A percentile compares a stretch with the other conserved stretches of the same genome.
Conservation (phyloP, 2,888 invertebrate species). For the Lampropteryx suffumata region DNA sequence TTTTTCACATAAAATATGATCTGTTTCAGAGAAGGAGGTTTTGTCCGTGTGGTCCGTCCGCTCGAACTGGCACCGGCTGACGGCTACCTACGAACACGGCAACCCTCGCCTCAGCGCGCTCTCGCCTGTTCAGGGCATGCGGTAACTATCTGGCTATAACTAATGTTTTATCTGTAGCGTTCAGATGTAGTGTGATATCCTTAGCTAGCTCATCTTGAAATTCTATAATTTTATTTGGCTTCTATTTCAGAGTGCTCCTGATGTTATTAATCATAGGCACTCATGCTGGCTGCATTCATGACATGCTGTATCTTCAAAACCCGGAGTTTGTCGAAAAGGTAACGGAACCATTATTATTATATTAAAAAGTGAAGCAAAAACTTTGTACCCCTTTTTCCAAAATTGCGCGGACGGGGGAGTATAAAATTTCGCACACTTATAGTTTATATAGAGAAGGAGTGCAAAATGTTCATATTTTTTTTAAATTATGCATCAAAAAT, state of each 20-base stretch:
- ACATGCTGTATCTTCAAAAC: constrained; percentile 54
- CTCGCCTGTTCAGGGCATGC: constrained; percentile 53
- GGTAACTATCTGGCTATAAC: too few species aligned
- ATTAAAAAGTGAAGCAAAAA: too few species aligned
- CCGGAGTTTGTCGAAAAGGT: constrained; percentile 55
- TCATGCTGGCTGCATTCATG: constrained; percentile 54
- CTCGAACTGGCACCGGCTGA: constrained; percentile 56
- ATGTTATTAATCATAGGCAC: constrained; percentile 50
- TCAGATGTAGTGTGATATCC: background rate
- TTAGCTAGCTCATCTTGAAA: background rate
- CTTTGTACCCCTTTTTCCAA: too few species aligned
- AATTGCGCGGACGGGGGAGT: too few species aligned
- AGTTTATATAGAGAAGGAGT: too few species aligned
- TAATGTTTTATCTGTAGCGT: too few species aligned
- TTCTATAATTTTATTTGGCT: background rate
- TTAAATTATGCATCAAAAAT: too few species aligned
- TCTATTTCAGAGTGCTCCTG: constrained; percentile 51
- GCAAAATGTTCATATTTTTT: too few species aligned
- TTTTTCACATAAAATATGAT: background rate
- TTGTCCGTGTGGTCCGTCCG: constrained; percentile 56
- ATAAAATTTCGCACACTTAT: too few species aligned
- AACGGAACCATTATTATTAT: too few species aligned
- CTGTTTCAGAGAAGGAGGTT: constrained; percentile 45
- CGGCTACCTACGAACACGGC: constrained; percentile 44
- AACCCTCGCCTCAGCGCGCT: constrained; percentile 52